Conservation (phyloP, 2,888 invertebrate genomes). For the Aquatica leii region DNA sequence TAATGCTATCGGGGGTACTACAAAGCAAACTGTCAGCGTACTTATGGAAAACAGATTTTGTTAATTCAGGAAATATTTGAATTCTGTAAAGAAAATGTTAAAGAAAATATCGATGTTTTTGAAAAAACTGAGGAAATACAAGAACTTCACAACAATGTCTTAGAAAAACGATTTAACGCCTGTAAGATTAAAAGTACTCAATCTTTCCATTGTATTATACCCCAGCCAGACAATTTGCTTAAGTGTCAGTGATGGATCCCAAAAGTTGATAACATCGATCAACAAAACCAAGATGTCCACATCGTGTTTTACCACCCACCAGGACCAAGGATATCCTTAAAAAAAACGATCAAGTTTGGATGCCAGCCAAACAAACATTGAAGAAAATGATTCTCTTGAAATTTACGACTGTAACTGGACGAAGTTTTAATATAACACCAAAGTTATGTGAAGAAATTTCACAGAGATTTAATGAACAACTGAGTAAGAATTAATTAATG, state of each 20-base stretch:
- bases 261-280: neutral
- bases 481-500: too few species aligned
- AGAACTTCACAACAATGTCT: neutral
- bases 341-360: conserved; percentile 3
- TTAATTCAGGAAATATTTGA: neutral
- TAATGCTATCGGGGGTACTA: too few species aligned
- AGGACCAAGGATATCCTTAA: neutral
- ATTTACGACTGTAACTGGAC: neutral
- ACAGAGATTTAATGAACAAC: too few species aligned
- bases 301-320: neutral
- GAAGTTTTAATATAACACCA: neutral
- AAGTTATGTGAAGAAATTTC: neutral
- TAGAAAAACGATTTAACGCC: too few species aligned
- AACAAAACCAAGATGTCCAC: neutral
- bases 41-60: neutral
- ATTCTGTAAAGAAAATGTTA: neutral
- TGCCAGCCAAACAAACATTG: neutral
- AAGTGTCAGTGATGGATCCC: neutral
- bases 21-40: neutral
- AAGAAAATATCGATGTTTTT: neutral
- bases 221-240: neutral
- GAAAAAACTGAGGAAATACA: neutral
- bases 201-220: too few species aligned
- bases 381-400: neutral
- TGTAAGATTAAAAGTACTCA: too few species aligned